Evolutionary conservation across 2,113 vertebrate species (phyloP).

Genomic region (Pedetes capensis): DNA sequence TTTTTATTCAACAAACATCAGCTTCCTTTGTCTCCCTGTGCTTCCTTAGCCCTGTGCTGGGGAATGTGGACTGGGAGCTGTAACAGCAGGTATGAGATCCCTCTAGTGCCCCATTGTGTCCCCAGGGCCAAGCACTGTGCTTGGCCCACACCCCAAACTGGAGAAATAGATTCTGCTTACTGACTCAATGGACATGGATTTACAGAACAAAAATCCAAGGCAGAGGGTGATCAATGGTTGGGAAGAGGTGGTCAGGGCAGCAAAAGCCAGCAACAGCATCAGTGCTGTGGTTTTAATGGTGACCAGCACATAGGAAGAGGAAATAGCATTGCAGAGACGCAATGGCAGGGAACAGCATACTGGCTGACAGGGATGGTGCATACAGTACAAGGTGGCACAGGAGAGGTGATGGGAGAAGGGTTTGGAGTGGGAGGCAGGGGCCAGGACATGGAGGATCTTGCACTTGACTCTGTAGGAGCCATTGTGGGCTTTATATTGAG

Average conservation of each 20-base stretch:
- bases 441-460: neutral
- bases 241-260: neutral
- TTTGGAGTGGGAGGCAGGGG: neutral
- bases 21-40: neutral
- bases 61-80: neutral
- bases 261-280: neutral
- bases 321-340: fast-evolving
- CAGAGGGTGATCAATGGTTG: neutral
- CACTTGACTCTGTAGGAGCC: neutral
- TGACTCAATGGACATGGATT: neutral
- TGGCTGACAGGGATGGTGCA: fast-evolving
- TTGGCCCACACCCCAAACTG: fast-evolving
- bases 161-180: neutral
- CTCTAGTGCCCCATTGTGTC: neutral
- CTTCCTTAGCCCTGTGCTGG: neutral
- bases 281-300: neutral
- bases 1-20: neutral
- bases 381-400: neutral
- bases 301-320: neutral
- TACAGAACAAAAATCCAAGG: neutral
- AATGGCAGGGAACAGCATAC: too few species aligned
- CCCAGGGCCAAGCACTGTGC: neutral
- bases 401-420: neutral
- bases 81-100: neutral
- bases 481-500: neutral